A percentile compares a stretch with the other conserved stretches of the same genome.
These are phyloP conservation scores for Lasioglossum oenotherae DNA, from an alignment of 2,888 invertebrate genomes.

Conservation along the genomic window DNA sequence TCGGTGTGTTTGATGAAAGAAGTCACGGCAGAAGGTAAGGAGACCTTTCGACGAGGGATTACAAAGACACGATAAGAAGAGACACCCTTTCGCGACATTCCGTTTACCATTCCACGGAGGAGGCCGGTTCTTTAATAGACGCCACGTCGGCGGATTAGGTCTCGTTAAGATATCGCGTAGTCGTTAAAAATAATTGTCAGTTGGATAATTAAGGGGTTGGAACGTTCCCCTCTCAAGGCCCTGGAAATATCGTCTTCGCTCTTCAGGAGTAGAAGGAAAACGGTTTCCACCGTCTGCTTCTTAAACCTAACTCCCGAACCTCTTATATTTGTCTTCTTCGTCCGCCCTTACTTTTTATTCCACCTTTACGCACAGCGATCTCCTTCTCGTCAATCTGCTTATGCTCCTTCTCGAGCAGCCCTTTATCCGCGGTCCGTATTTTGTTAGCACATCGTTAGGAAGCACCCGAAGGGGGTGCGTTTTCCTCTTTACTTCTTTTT, in stretches of 20 bases:
- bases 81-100: conserved; percentile 65
- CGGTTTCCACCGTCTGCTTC: conserved; percentile 71
- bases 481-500: conserved; percentile 53
- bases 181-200: conserved; percentile 84
- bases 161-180: conserved; percentile 80
- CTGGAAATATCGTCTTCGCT: conserved; percentile 19
- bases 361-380: conserved; percentile 41
- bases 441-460: conserved; percentile 84
- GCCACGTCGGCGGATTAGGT: conserved; percentile 78
- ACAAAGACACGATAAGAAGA: conserved; percentile 62
- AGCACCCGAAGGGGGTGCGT: conserved; percentile 71
- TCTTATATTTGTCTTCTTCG: conserved; percentile 56
- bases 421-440: conserved; percentile 80
- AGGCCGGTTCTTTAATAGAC: conserved; percentile 52
- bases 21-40: conserved; percentile 36
- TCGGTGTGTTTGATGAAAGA: not conserved
- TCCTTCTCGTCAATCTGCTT: conserved; percentile 80
- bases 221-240: conserved; percentile 16
- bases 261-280: conserved; percentile 36
- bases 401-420: conserved; percentile 74
- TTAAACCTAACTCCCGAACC: conserved; percentile 52
- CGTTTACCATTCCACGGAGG: conserved; percentile 53
- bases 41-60: conserved; percentile 66
- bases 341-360: conserved; percentile 48
- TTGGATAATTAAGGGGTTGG: conserved; percentile 80